Base-by-base conservation (phyloP, 2,797 vertebrate genomes). In the Cetoscarus ocellatus region DNA sequence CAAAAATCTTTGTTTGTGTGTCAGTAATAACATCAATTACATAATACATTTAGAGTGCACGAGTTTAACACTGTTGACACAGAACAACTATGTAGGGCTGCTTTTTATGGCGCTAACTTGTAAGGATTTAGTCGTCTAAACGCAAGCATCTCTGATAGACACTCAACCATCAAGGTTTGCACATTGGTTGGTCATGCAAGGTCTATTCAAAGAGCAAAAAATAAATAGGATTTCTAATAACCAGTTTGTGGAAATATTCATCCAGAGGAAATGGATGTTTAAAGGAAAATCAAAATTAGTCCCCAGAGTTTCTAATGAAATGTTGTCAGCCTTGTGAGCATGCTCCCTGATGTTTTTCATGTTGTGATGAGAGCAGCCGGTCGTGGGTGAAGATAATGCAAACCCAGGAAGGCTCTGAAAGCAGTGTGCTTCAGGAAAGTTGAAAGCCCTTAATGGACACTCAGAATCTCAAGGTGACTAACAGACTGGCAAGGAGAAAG, bases 381-480 rank as follows among this genome's bases (percentile, higher is more conserved):
- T 49, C 66, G 44, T 49, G 80, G 71, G 76, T 85, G 78, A 82
- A 84, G 77, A 70, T 75, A 69, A 84, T 70, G 70, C 72, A 75
- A 79, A 80, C 27, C 15, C 27, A 51, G 61, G 62, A 63, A 75
- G 72, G 73, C 77, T 69, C 53, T 82, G 78, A 85, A 83, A 88
- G 83, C 82, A 47, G 34, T 13, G 59, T n/a, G 67, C 67, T 71
- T 79, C 45, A 59, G 67, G 75, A 73, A 78, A 67, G 65, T 75
- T 83, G 73, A 91, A 88, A 86, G 88, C 75, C 27, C 80, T 81
- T 90, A 87, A 90, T 91, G 89, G 86, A 87, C 71, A 73, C 83
- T 86, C 65, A 61, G 61, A 79, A 68, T 76, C 67, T 86, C 76
- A 86, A 89, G 90, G 83, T 86, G 84, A 90, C 69, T 63, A 79